Percentiles rank a stretch among this genome's conserved stretches.
phyloP scores from a whole-genome alignment of 2,888 invertebrate genomes.

The Chydorus sphaericus region DNA sequence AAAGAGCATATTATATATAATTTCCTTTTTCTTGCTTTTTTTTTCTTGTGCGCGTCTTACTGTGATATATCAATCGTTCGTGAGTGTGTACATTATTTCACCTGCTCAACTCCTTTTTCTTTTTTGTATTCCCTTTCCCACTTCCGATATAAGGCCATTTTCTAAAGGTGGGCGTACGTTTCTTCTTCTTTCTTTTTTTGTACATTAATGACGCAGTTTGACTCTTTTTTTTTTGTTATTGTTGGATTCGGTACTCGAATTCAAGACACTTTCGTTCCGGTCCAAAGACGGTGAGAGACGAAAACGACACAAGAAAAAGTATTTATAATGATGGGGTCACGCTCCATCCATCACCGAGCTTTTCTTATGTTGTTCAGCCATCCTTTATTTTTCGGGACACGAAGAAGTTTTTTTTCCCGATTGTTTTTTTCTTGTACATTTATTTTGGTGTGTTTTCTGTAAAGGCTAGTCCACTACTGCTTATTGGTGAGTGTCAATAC shows the following conservation, averaged over 20 bases:
- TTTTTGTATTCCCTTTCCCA: too few species aligned
- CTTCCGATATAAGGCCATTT: not conserved
- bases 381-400: not conserved
- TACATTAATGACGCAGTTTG: not conserved
- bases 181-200: not conserved
- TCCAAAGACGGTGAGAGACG: not conserved
- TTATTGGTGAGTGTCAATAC: too few species aligned
- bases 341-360: not conserved
- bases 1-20: too few species aligned
- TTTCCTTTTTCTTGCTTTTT: too few species aligned
- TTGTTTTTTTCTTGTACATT: not conserved
- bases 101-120: too few species aligned
- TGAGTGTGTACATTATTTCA: too few species aligned
- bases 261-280: not conserved
- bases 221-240: not conserved
- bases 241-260: not conserved
- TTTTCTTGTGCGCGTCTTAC: too few species aligned
- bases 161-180: not conserved
- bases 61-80: too few species aligned
- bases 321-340: constrained; percentile 3
- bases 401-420: not conserved
- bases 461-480: too few species aligned
- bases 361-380: too few species aligned
- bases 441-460: too few species aligned
- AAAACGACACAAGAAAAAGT: not conserved